Evolutionary conservation across 2,113 vertebrate genomes (phyloP), one percentile per base, ranked within the genome.

Genomic region (Stigmatopora nigra): DNA sequence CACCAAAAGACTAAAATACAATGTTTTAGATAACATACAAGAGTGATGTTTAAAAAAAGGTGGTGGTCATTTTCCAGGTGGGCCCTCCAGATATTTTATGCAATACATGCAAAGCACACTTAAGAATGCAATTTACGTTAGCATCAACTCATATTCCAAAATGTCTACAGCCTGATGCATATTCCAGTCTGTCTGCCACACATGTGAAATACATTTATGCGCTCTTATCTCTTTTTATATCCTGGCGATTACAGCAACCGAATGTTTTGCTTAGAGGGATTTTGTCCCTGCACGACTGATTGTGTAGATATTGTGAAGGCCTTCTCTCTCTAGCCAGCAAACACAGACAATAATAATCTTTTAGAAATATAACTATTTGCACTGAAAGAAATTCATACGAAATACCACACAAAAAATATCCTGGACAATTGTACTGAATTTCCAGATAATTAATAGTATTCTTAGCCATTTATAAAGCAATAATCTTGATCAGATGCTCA

Each of bases 121-220:
- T 17, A 48, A 38, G 51, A 67, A 45, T 47, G n/a, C 8, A 5
- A 47, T 65, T 74, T 69, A 57, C 35, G 68, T 70, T 75, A 73
- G 67, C 22, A 56, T 60, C 53, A 81, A 65, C 78, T 68, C 65
- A 63, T 22, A 78, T 76, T 46, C 68, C 67, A 61, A 60, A 75
- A 70, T 76, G 64, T 20, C 62, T 20, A 64, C 41, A 41, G 72
- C 41, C 61, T 74, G 70, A 79, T 79, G 71, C 17, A 12, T 82
- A 81, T 63, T 13, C 62, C 78, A 79, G 71, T 56, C 47, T 56
- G 61, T 76, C 64, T 63, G 60, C 35, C 35, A 38, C 64, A 64
- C 55, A 62, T 75, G 71, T 73, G 49, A 82, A 86, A 71, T 52
- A 72, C 76, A 81, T 78, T 69, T 70, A 67, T 76, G 78, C 71